A percentile compares a stretch with the other conserved stretches of the same genome.
These are phyloP conservation scores for Hemicrepidius hirtus DNA, from an alignment of 2,888 invertebrate species.

Conservation along the genomic window DNA sequence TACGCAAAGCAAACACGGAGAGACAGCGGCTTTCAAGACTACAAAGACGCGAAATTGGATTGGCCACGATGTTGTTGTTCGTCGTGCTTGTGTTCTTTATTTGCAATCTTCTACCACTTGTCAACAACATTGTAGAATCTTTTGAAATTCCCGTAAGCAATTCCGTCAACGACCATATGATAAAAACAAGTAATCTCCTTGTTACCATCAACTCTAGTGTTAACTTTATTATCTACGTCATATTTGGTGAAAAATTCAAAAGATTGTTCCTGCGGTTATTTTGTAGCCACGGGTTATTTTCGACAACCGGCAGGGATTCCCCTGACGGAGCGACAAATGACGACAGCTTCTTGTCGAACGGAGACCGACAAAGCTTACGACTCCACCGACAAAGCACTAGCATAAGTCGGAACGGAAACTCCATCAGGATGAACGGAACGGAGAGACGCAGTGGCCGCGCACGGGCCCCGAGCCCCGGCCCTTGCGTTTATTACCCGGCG, in stretches of 20 bases:
- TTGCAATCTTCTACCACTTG: slow-evolving; percentile 91
- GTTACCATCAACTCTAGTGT: slow-evolving; percentile 98
- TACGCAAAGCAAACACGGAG: slow-evolving; percentile 91
- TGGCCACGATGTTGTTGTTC: slow-evolving; percentile 95
- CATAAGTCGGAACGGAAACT: slow-evolving; percentile 68
- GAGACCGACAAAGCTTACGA: slow-evolving; percentile 83
- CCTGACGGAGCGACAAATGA: slow-evolving; percentile 85
- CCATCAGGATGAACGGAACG: slow-evolving; percentile 64
- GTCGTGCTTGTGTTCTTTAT: slow-evolving; percentile 96
- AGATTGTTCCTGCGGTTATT: slow-evolving; percentile 87
- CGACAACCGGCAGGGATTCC: slow-evolving; percentile 77
- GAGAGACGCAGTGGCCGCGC: slow-evolving; percentile 49
- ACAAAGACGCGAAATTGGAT: slow-evolving; percentile 93
- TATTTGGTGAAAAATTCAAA: slow-evolving; percentile 97
- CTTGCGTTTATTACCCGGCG: slow-evolving; percentile 76
- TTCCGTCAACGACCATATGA: slow-evolving; percentile 79
- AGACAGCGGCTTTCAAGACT: slow-evolving; percentile 91
- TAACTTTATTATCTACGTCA: slow-evolving; percentile 98
- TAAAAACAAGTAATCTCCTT: slow-evolving; percentile 91
- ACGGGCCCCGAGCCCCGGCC: slow-evolving; percentile 71
- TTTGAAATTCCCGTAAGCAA: slow-evolving; percentile 79
- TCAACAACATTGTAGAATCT: slow-evolving; percentile 90
- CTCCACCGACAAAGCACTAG: slow-evolving; percentile 75
- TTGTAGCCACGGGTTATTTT: slow-evolving; percentile 77
- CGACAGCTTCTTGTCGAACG: slow-evolving; percentile 88